These are phyloP conservation scores for Otolemur garnettii DNA, from an alignment of 2,113 vertebrate species.

Conservation along the genomic window DNA sequence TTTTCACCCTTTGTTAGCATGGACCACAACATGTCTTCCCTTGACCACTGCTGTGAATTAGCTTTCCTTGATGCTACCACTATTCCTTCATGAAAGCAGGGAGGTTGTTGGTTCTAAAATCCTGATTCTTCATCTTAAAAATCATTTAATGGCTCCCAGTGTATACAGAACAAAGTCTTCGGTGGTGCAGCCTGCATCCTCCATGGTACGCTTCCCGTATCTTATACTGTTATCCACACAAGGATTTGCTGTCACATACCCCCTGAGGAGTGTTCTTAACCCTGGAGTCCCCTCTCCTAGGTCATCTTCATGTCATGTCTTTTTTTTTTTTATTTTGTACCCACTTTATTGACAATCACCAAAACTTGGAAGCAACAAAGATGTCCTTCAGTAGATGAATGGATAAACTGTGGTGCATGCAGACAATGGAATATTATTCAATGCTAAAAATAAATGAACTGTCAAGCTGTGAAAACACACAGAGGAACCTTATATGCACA, in stretches of 20 bases:
- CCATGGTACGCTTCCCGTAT: not conserved
- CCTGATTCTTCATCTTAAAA: slow-evolving; percentile 17
- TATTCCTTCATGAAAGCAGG: not conserved
- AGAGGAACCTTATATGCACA: too few species aligned
- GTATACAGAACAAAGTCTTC: not conserved
- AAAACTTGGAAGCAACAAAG: too few species aligned
- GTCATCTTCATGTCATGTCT: not conserved
- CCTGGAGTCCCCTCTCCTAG: not conserved
- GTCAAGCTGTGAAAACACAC: too few species aligned
- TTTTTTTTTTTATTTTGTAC: too few species aligned
- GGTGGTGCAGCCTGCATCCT: not conserved
- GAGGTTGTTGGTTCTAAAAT: not conserved
- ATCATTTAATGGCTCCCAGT: not conserved
- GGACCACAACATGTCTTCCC: not conserved
- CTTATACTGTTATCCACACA: not conserved
- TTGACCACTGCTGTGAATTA: not conserved
- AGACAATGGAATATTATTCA: too few species aligned
- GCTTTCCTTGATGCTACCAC: not conserved
- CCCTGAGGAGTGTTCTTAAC: not conserved
- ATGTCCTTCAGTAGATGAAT: too few species aligned
- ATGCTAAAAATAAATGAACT: too few species aligned
- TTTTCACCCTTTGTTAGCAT: not conserved
- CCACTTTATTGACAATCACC: too few species aligned
- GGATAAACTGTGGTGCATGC: too few species aligned
- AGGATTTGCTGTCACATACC: not conserved